Evolutionary conservation across 1,140 invertebrate species (phyloP).

Genomic region (Drosophila kohkoa): DNA sequence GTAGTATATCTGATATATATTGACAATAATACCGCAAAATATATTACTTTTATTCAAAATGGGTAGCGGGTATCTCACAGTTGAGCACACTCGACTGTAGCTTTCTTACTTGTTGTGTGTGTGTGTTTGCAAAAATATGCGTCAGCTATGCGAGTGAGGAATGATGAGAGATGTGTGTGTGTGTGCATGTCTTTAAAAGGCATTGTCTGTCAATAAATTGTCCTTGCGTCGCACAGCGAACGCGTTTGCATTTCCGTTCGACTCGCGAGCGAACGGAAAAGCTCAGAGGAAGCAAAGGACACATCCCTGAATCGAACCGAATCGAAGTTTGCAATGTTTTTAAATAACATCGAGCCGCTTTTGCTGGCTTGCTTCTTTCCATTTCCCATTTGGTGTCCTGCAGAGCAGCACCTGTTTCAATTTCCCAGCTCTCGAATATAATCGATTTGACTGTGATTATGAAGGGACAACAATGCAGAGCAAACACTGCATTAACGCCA

Average conservation of each 20-base stretch:
- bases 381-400: neutral
- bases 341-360: conserved; percentile 28
- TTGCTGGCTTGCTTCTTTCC: neutral
- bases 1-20: too few relatives aligned
- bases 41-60: too few relatives aligned
- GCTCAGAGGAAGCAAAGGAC: conserved; percentile 15
- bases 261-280: conserved; percentile 45
- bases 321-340: conserved; percentile 40
- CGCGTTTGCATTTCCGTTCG: conserved; percentile 64
- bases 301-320: too few relatives aligned
- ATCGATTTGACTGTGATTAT: conserved; percentile 73
- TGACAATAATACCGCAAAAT: too few relatives aligned
- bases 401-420: conserved; percentile 43
- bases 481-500: conserved; percentile 70
- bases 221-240: conserved; percentile 27
- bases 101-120: too few relatives aligned
- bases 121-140: conserved; percentile 49
- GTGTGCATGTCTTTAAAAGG: conserved; percentile 42
- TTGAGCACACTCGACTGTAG: too few relatives aligned
- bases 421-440: conserved; percentile 41
- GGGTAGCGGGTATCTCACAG: too few relatives aligned
- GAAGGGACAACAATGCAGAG: conserved; percentile 51
- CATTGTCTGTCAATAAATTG: conserved; percentile 65
- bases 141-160: conserved; percentile 4
- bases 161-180: neutral